These are phyloP conservation scores for Holothuria leucospilota DNA, from an alignment of 53 echinoderm and acorn worm species.

Conservation along the genomic window DNA sequence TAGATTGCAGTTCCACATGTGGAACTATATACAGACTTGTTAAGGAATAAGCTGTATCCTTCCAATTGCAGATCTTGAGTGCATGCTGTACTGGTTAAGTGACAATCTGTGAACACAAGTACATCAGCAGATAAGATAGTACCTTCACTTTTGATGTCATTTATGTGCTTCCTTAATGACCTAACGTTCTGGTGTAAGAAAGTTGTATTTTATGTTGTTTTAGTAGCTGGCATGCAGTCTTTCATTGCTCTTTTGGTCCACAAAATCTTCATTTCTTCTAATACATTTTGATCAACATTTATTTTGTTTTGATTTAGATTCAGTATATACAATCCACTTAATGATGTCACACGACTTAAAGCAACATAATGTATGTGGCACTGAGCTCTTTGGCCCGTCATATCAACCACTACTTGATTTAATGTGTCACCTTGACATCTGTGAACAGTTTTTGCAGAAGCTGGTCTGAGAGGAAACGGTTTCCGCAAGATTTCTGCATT, in stretches of 20 bases:
- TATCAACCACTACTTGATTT: conserved; percentile 21
- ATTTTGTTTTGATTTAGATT: not conserved
- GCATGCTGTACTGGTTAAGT: not conserved
- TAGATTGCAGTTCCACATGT: conserved; percentile 5
- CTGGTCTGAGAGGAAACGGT: conserved; percentile 17
- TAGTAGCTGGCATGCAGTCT: too few relatives aligned
- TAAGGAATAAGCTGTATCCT: not conserved
- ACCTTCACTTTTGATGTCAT: not conserved
- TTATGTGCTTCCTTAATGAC: not conserved
- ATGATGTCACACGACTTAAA: not conserved
- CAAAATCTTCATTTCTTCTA: too few relatives aligned
- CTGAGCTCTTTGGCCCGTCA: not conserved
- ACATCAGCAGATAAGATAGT: not conserved
- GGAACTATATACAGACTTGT: not conserved
- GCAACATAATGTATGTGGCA: conserved; percentile 28
- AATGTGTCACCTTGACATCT: conserved; percentile 46
- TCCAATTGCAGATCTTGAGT: not conserved
- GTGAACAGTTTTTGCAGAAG: conserved; percentile 40
- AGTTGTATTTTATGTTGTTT: too few relatives aligned
- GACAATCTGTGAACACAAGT: conserved; percentile 29
- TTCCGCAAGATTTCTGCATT: conserved; percentile 30
- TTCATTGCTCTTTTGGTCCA: too few relatives aligned
- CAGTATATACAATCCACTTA: conserved; percentile 24
- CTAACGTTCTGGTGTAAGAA: too few relatives aligned
- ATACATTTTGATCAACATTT: too few relatives aligned